Evolutionary conservation across 2,888 invertebrate species (phyloP), one percentile per base, ranked within the genome.

Genomic region (Luperina testacea): DNA sequence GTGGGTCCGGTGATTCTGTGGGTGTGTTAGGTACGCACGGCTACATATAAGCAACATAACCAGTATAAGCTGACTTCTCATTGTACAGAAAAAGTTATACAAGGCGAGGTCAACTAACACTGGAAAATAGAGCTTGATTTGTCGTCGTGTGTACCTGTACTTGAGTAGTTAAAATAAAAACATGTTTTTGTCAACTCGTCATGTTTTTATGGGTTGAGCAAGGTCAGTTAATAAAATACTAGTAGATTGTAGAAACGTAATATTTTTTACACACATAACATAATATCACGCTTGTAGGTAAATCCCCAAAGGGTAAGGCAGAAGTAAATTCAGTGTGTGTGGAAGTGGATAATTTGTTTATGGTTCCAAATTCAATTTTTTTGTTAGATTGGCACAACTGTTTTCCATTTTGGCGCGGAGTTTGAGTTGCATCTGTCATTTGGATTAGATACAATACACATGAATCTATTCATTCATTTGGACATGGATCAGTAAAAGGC

Each of bases 181-280:
- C 9, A 11, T 51, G 57, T 76, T 61, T 76, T 69, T 57, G n/a
- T 51, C 20, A 32, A 27, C 6, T 20, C 8, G 20, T 7, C 11
- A 2, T 48, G 20, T 32, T 77, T 27, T 59, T 38, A 8, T 63
- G 45, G n/a, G 11, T 73, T 65, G 42, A 59, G 27, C n/a, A 70
- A 78, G 80, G 57, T 57, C 42, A 59, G 27, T 65, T 79, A 48
- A 48, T 51, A 71, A 65, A 20, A 51, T 24, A 48, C 0, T 17
- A 24, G 11, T 11, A n/a, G 15, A n/a, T 73, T 38, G 17, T 67
- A 11, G 57, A 59, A 48, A 68, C 48, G 27, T 61, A 61, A 27
- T 27, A 15, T 32, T 63, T 63, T 48, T 63, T 32, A 13, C 17
- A 61, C 27, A 13, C 27, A 15, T 61, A 1, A 61, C 7, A 15